These are phyloP conservation scores for Drosophila nr. perissopoda DNA, from an alignment of 2,888 invertebrate genomes.

Conservation along the genomic window DNA sequence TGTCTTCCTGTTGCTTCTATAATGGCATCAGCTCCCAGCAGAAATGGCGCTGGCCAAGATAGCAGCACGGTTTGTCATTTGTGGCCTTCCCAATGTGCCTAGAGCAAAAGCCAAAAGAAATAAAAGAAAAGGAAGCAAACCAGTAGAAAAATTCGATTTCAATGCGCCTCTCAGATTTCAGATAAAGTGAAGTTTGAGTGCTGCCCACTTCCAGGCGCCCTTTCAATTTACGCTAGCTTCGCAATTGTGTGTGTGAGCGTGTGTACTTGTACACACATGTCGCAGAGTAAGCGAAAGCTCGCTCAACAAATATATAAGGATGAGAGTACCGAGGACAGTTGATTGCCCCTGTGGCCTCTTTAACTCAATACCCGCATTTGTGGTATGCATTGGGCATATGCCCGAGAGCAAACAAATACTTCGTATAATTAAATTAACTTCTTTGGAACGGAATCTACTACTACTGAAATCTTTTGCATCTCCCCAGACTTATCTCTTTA, in stretches of 20 bases:
- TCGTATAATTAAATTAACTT: not conserved
- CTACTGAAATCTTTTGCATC: not conserved
- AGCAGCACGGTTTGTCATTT: conserved; percentile 28
- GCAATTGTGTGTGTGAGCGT: conserved; percentile 11
- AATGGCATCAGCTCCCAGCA: conserved; percentile 17
- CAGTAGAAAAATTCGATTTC: conserved; percentile 14
- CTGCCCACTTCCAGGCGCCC: conserved; percentile 47
- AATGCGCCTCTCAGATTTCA: conserved; percentile 45
- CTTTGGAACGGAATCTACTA: not conserved
- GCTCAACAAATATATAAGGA: conserved; percentile 25
- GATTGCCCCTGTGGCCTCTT: conserved; percentile 42
- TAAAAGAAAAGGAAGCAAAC: not conserved
- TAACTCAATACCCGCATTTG: conserved; percentile 8
- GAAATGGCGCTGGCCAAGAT: conserved; percentile 41
- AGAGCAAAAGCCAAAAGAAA: not conserved
- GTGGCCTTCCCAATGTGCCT: conserved; percentile 21
- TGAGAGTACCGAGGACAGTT: conserved; percentile 52
- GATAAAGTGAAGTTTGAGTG: conserved; percentile 30
- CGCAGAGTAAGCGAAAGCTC: conserved; percentile 26
- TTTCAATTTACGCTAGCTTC: conserved; percentile 22
- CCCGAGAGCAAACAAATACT: not conserved
- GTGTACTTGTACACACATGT: conserved; percentile 20
- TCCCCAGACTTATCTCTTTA: not conserved
- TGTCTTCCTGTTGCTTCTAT: conserved; percentile 61
- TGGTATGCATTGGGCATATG: conserved; percentile 14